phyloP scores from a whole-genome alignment of 30 jellyfish, hydroid and myxozoan genomes.

The Catostylus mosaicus region DNA sequence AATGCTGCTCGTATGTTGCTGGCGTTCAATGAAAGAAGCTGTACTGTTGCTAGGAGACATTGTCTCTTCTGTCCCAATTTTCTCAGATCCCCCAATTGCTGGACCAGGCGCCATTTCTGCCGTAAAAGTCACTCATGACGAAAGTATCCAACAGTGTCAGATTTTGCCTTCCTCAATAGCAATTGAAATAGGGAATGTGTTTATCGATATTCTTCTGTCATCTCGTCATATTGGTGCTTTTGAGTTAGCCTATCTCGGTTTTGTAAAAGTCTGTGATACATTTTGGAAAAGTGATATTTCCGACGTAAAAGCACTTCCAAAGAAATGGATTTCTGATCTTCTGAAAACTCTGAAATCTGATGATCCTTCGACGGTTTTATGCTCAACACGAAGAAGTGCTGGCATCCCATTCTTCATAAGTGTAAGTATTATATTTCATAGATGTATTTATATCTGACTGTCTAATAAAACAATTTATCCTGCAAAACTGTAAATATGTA shows the following conservation, averaged over 20 bases:
- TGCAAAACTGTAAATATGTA: too few species aligned
- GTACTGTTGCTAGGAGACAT: constrained; percentile 74
- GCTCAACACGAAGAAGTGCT: constrained; percentile 93
- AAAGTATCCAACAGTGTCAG: background rate
- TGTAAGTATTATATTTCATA: constrained; percentile 20
- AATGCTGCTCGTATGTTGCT: constrained; percentile 85
- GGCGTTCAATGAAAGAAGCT: constrained; percentile 97
- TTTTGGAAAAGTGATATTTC: constrained; percentile 68
- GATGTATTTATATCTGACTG: background rate
- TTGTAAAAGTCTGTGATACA: constrained; percentile 73
- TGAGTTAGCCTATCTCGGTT: constrained; percentile 90
- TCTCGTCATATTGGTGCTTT: constrained; percentile 95
- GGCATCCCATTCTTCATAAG: constrained; percentile 90
- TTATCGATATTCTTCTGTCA: constrained; percentile 63
- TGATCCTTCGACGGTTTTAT: constrained; percentile 44
- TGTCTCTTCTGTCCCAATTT: constrained; percentile 56
- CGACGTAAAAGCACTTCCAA: constrained; percentile 43
- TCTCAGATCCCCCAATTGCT: background rate
- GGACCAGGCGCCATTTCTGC: background rate
- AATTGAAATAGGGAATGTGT: constrained; percentile 68
- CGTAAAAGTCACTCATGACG: background rate
- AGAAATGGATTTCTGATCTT: constrained; percentile 51
- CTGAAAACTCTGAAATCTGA: constrained; percentile 35
- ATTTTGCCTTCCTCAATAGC: constrained; percentile 32
- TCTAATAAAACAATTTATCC: too few species aligned